Percentiles rank a stretch among this genome's conserved stretches.
phyloP scores from a whole-genome alignment of 2,888 invertebrate genomes.

The Drosophila diplacantha region DNA sequence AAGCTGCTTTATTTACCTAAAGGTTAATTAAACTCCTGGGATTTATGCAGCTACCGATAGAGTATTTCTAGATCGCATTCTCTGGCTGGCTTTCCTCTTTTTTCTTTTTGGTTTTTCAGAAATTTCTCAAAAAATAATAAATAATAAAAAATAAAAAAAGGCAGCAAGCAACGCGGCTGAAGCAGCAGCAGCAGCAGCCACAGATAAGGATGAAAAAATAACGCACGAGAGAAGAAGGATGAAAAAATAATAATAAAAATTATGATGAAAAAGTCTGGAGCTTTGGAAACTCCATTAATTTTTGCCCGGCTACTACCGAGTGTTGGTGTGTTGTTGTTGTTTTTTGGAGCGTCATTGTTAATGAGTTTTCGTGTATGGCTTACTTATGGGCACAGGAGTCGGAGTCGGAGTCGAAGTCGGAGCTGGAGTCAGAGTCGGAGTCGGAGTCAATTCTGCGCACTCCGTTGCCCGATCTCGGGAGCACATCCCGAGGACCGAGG shows the following conservation, averaged over 20 bases:
- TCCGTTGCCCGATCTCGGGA: conserved; percentile 1
- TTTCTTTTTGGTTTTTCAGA: conserved; percentile 42
- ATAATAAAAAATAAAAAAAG: conserved; percentile 60
- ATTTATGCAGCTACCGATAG: not conserved
- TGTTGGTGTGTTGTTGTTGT: conserved; percentile 23
- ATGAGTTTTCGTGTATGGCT: conserved; percentile 72
- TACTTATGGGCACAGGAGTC: conserved; percentile 54
- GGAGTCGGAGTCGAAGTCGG: not conserved
- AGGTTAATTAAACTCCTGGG: not conserved
- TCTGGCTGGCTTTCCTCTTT: conserved; percentile 45
- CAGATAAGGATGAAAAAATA: conserved; percentile 48
- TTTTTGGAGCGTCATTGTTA: conserved; percentile 65
- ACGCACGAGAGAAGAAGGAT: conserved; percentile 30
- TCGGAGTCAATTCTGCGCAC: not conserved
- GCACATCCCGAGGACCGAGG: conserved; percentile 21
- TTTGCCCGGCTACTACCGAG: conserved; percentile 39
- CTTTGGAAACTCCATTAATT: conserved; percentile 72
- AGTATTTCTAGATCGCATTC: conserved; percentile 23
- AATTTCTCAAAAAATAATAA: conserved; percentile 69
- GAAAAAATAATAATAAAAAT: conserved; percentile 52
- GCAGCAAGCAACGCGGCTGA: conserved; percentile 28
- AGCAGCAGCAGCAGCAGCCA: conserved; percentile 33
- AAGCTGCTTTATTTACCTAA: too few relatives aligned
- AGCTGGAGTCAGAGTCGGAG: not conserved
- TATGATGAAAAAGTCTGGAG: conserved; percentile 64